These are phyloP conservation scores for Pelosia muscerda DNA, from an alignment of 2,888 invertebrate species.

Conservation along the genomic window DNA sequence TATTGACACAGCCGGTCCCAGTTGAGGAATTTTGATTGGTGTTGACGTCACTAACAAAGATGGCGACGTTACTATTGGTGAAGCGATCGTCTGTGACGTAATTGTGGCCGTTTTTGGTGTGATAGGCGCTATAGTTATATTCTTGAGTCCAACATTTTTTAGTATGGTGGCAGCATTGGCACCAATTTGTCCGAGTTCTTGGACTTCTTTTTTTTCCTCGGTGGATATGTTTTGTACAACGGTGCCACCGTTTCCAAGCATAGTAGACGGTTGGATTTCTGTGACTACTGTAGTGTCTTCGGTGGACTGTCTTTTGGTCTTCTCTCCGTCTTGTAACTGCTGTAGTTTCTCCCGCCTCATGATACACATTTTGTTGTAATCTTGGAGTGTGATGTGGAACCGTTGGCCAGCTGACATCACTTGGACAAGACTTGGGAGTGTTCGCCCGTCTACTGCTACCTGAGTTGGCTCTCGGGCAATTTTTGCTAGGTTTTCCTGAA, in stretches of 20 bases:
- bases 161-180: constrained; percentile 78
- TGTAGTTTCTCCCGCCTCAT: constrained; percentile 89
- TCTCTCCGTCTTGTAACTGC: constrained; percentile 85
- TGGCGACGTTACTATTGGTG: constrained; percentile 64
- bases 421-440: constrained; percentile 89
- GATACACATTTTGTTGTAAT: constrained; percentile 93
- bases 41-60: constrained; percentile 67
- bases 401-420: constrained; percentile 93
- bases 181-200: constrained; percentile 64
- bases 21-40: constrained; percentile 70
- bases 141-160: constrained; percentile 82
- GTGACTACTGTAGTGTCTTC: constrained; percentile 70
- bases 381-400: constrained; percentile 92
- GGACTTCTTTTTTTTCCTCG: constrained; percentile 61
- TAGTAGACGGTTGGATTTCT: constrained; percentile 73
- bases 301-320: constrained; percentile 52
- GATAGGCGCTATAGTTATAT: constrained; percentile 83
- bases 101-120: constrained; percentile 76
- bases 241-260: constrained; percentile 78
- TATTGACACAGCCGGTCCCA: constrained; percentile 72
- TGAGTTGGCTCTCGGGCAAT: constrained; percentile 83
- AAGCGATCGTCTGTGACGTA: constrained; percentile 67
- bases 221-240: constrained; percentile 65
- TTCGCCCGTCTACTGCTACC: constrained; percentile 87
- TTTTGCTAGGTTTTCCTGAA: constrained; percentile 76